phyloP scores from a whole-genome alignment of 2,113 vertebrate genomes.

The Osmerus eperlanus region DNA sequence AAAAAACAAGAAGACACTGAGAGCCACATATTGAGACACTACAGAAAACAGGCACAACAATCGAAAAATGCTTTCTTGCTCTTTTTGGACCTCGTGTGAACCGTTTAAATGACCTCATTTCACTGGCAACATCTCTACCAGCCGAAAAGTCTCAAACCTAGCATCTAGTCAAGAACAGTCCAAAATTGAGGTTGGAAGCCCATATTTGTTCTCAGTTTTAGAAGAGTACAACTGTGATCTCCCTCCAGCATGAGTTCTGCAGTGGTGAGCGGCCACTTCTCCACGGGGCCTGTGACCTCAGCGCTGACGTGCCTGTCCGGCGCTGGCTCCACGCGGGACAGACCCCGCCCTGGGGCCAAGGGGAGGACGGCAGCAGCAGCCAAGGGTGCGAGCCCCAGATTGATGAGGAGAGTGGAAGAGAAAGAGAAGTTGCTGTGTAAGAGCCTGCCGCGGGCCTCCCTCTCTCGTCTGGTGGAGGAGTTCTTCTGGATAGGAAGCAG shows the following conservation, averaged over 20 bases:
- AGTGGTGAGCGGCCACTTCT: conserved; percentile 38
- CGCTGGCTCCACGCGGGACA: conserved; percentile 44
- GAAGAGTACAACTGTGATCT: too few relatives aligned
- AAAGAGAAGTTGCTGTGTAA: conserved; percentile 33
- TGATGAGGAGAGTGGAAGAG: not conserved
- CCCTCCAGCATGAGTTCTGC: conserved; percentile 7
- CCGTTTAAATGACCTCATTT: too few relatives aligned
- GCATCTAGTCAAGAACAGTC: too few relatives aligned
- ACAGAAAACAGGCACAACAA: too few relatives aligned
- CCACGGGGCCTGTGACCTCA: conserved; percentile 38
- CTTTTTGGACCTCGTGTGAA: too few relatives aligned
- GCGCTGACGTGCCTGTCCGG: conserved; percentile 35
- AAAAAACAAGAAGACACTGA: not conserved
- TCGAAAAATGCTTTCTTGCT: too few relatives aligned
- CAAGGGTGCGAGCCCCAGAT: too few relatives aligned
- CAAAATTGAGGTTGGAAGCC: not conserved
- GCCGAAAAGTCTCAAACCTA: too few relatives aligned
- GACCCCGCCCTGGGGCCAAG: conserved; percentile 41
- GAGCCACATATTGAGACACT: not conserved
- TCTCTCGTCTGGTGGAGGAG: conserved; percentile 72
- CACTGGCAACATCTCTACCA: too few relatives aligned
- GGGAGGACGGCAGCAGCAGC: conserved; percentile 2
- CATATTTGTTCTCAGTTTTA: not conserved
- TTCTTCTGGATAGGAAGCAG: conserved; percentile 83
- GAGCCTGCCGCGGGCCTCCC: conserved; percentile 55